A percentile compares a stretch with the other conserved stretches of the same genome.
Evolutionary conservation across 2,113 vertebrate species (phyloP).

Genomic region (Dendrocopos noguchii): DNA sequence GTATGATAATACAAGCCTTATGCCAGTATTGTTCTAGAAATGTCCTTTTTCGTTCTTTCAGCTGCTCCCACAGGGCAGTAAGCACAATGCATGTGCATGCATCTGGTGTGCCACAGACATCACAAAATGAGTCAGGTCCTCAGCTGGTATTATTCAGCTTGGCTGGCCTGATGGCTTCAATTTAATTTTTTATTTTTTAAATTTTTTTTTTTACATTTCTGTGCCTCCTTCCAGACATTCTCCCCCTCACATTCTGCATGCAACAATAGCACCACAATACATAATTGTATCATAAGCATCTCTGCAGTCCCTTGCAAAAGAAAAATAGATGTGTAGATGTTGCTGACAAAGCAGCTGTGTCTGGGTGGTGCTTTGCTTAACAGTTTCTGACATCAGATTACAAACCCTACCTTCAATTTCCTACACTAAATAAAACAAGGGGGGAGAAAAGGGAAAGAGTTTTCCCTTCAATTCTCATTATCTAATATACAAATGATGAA

Average conservation of each 20-base stretch:
- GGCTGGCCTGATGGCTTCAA: background rate
- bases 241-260: background rate
- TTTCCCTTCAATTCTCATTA: background rate
- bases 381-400: background rate
- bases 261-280: constrained; percentile 30
- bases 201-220: background rate
- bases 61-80: constrained; percentile 36
- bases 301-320: constrained; percentile 3
- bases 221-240: background rate
- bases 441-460: background rate
- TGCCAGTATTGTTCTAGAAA: constrained; percentile 66
- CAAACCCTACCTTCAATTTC: background rate
- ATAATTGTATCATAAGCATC: constrained; percentile 1
- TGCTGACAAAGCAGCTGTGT: constrained; percentile 28
- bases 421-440: background rate
- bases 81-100: constrained; percentile 41
- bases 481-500: background rate
- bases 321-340: background rate
- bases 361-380: constrained; percentile 20
- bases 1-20: background rate
- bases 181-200: background rate
- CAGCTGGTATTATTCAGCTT: constrained; percentile 40
- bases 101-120: constrained; percentile 45
- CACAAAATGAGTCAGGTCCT: constrained; percentile 50
- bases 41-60: constrained; percentile 33